Conservation (phyloP, 2,113 vertebrate species). For the Recurvirostra avosetta region DNA sequence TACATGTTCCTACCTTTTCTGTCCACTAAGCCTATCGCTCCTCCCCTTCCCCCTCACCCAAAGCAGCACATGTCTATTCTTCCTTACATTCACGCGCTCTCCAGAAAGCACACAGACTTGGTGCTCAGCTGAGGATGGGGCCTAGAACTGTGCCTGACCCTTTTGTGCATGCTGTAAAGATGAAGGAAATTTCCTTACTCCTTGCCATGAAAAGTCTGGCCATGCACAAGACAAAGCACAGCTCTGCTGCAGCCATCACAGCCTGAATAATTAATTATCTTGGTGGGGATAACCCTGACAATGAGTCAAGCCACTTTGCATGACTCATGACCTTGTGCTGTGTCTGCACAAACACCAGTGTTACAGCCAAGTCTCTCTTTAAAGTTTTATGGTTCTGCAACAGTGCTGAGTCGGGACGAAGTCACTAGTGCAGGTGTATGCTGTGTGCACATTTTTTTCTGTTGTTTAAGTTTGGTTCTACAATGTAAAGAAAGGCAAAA, state of each 20-base stretch:
- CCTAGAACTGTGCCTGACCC: neutral
- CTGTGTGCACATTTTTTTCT: neutral
- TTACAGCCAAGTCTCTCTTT: constrained; percentile 19
- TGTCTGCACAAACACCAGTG: neutral
- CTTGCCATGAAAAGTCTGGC: neutral
- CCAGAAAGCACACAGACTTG: neutral
- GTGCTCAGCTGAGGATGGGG: neutral
- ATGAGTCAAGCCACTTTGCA: neutral
- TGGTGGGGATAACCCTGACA: constrained; percentile 27
- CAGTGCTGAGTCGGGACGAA: neutral
- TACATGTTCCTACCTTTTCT: neutral
- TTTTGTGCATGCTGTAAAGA: neutral
- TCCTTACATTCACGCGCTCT: rapidly evolving
- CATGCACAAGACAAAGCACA: neutral
- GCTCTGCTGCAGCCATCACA: neutral
- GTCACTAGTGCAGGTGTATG: neutral
- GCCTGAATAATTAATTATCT: constrained; percentile 17
- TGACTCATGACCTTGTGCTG: constrained; percentile 24
- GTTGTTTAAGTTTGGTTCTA: neutral
- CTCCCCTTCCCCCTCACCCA: too few species aligned
- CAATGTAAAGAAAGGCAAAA: constrained; percentile 18
- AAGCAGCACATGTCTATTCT: neutral
- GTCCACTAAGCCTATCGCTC: neutral
- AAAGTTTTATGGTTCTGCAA: constrained; percentile 31
- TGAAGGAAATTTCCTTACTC: neutral